phyloP scores from a whole-genome alignment of 37 sponge, comb jelly and placozoan species.

The Hexactinellida sp. region DNA sequence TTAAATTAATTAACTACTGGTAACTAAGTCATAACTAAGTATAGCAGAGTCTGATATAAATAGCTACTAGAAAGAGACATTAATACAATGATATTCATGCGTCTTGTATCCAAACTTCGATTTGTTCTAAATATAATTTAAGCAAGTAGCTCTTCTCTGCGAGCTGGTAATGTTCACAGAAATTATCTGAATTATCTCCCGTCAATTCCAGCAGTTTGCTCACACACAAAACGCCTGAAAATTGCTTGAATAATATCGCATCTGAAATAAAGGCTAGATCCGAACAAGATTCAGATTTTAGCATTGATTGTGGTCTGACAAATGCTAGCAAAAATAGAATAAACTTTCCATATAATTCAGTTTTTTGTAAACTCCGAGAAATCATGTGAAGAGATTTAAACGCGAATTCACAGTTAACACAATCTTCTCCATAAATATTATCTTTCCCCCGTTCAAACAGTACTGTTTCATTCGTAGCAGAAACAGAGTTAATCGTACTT shows the following conservation, averaged over 20 bases:
- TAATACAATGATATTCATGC: no score
- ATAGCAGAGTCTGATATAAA: no score
- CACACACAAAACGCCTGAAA: background rate
- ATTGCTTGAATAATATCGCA: background rate
- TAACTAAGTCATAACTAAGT: no score
- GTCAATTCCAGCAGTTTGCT: background rate
- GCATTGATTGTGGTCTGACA: background rate
- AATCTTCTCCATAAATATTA: conserved; percentile 5
- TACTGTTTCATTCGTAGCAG: background rate
- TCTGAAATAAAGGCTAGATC: background rate
- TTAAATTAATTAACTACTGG: no score
- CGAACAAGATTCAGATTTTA: no score
- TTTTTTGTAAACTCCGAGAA: background rate
- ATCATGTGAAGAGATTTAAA: background rate
- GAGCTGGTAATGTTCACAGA: background rate
- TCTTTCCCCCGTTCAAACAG: background rate
- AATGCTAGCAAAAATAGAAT: background rate
- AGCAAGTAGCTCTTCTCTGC: background rate
- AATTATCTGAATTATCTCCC: background rate
- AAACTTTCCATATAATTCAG: background rate
- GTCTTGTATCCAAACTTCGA: background rate
- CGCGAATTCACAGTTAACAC: background rate
- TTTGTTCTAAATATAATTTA: background rate
- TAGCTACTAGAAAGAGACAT: no score
- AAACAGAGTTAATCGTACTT: background rate